Base-by-base conservation (phyloP, 2,113 vertebrate genomes). In the Leptobrachium ailaonicum region DNA sequence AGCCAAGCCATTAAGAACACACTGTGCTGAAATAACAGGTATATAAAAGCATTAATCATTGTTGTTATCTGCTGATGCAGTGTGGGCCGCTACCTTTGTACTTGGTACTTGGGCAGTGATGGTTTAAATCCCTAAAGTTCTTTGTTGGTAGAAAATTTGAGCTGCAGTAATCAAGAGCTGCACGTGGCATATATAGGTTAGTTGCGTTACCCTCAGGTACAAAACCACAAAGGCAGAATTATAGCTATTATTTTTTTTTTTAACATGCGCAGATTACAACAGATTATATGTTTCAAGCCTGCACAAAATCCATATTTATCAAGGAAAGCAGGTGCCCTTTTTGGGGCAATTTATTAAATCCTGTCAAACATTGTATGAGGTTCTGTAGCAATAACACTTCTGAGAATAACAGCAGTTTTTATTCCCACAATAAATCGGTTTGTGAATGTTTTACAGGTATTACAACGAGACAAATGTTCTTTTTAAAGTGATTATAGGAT, bases 31-130 rank as follows among this genome's bases (percentile, higher is more conserved):
- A 79, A 82, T 82, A 79, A 47, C 20, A 88, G 73, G 78, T 85
- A 78, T 88, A 85, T 83, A 1, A 9, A 75, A 83, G 63, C 85
- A 85, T 82, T 87, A 85, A 82, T 83, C 73, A 82, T 87, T 88
- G 80, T 83, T 74, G 71, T 87, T 83, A 72, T 11, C 64, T 73
- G 0, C 79, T 86, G 71, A 67, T 40, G 71, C 71, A 83, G 64
- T 77, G 5, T 82, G 71, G 50, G 83, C 83, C 88, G 77, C 83
- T 79, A 62, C 71, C 83, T 83, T 76, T 76, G 50, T 74, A 76
- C 84, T 85, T 54, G 6, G 1, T 81, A 86, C 84, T 66, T 74
- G 82, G 58, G 20, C 20, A 32, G 20, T 32, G 20, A 32, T 81
- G 84, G 85, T 85, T 85, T 77, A 60, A 83, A 60, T 83, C 83